Evolutionary conservation across 2,113 vertebrate species (phyloP), one percentile per base, ranked within the genome.

Genomic region (Tonatia bakeri): DNA sequence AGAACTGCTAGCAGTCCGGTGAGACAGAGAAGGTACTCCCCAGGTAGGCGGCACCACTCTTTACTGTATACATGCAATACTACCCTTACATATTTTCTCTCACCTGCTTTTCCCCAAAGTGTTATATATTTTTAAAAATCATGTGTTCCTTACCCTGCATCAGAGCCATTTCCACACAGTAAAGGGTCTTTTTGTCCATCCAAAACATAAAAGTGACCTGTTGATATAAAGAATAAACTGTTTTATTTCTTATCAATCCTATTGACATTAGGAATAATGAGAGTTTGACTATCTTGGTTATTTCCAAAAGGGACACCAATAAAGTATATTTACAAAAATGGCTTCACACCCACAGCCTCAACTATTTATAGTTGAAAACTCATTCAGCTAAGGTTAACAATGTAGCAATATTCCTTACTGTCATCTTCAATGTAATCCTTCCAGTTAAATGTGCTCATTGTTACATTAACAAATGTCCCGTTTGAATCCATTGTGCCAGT

Each of bases 101-200:
- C 70, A 50, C 22, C 10, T 93, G 28, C 11, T 76, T 85, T 90
- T 64, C 61, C 26, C 14, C 6, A 40, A 96, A 17, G 22, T 12
- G 43, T 40, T 50, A 38, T 64, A 75, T 5, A 59, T 81, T 47
- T 97, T 97, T 38, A 24, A 40, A 56, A 91, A 56, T 45, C 65
- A 65, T 67, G 67, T 91, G 20, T 59, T 33, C 40, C 99, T 99
- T 99, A 99, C 99, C 99, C 99, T 93, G 99, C 99, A 98, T 98
- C 99, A 96, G 98, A 98, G 96, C 98, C 98, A 72, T 98, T 99
- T 92, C 99, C 99, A 98, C 99, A 99, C 90, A 99, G 99, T 97
- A 99, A 97, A 89, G 99, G 98, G 97, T 99, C 99, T 96, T 94
- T 98, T 96, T 98, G 98, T 92, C 98, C 99, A 97, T 98, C 98